Base-by-base conservation (phyloP, 2,888 invertebrate species). In the Drosophila buzzatii region DNA sequence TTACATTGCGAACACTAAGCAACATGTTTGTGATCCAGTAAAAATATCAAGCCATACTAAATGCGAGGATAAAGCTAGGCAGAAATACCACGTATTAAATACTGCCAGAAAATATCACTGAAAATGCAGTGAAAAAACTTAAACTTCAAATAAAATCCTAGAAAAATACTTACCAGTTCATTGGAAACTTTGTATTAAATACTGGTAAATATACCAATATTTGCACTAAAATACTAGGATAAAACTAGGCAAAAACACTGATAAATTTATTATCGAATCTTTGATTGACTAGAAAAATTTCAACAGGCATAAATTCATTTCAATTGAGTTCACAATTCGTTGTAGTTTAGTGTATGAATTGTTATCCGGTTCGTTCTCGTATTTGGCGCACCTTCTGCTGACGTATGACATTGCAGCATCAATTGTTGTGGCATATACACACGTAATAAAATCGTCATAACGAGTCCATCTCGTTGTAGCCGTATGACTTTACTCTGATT, bases 391-490 rank as follows among this genome's bases (percentile, higher is more conserved):
- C 82, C 90, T 89, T 89, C 85, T 80, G 85, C 85, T 85, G 88
- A 89, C 88, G 88, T 85, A 82, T 85, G 85, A 85, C 89, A 85
- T 85, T 85, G 90, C 85, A 85, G 85, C 89, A 85, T 87, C 85
- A 85, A 89, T 85, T 85, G 89, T 80, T 83, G 69, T 64, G 71
- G 71, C 84, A 65, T 47, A 69, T 47, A 69, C 66, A 69, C 66
- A 87, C 82, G 89, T 86, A 86, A 86, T 85, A 87, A 86, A 78
- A 85, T 73, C 81, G 75, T 80, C 79, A 62, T 79, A 79, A 67
- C 82, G 70, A 82, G 78, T 62, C 37, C 53, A 62, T 37, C 35
- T 14, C 47, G 47, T 45, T 45, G 45, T 23, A 45, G 45, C 27
- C 27, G 27, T 4, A n/a, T 27, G 44, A 2, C 35, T 16, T 1